Percentiles rank a stretch among this genome's conserved stretches.
Evolutionary conservation across 1,140 invertebrate species (phyloP).

Genomic region (Acromyrmex charruanus): DNA sequence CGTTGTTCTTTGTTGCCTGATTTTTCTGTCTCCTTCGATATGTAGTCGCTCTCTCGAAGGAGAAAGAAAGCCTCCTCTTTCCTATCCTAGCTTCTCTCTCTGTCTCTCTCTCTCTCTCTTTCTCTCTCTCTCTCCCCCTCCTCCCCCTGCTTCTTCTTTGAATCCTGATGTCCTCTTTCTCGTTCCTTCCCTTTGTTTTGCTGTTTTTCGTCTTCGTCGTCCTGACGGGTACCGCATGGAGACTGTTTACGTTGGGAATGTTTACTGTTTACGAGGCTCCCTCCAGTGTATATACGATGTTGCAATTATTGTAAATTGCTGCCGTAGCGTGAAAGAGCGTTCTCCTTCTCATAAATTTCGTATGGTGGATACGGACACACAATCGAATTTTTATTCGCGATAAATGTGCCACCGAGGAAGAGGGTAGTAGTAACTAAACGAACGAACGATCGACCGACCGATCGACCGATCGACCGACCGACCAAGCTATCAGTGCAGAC

Average conservation of each 20-base stretch:
- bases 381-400: conserved; percentile 57
- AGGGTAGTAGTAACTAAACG: conserved; percentile 28
- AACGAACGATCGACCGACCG: not conserved
- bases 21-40: conserved; percentile 72
- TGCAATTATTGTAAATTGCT: conserved; percentile 69
- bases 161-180: conserved; percentile 29
- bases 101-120: not conserved
- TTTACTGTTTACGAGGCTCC: conserved; percentile 62
- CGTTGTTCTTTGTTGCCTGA: conserved; percentile 72
- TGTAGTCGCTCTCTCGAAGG: not conserved
- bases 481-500: not conserved
- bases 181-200: not conserved
- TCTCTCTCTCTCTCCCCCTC: not conserved
- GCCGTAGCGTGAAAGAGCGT: conserved; percentile 37
- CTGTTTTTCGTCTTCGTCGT: not conserved
- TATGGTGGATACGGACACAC: not conserved
- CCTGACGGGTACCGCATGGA: not conserved
- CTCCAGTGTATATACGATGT: conserved; percentile 30
- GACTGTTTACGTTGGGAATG: not conserved
- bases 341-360: conserved; percentile 47
- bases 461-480: not conserved
- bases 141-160: not conserved
- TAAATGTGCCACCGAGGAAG: conserved; percentile 32
- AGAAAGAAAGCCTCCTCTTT: not conserved
- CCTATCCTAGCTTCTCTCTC: not conserved